Percentiles rank a stretch among this genome's conserved stretches.
Evolutionary conservation across 1,140 invertebrate genomes (phyloP).

Genomic region (Octopus sinensis): DNA sequence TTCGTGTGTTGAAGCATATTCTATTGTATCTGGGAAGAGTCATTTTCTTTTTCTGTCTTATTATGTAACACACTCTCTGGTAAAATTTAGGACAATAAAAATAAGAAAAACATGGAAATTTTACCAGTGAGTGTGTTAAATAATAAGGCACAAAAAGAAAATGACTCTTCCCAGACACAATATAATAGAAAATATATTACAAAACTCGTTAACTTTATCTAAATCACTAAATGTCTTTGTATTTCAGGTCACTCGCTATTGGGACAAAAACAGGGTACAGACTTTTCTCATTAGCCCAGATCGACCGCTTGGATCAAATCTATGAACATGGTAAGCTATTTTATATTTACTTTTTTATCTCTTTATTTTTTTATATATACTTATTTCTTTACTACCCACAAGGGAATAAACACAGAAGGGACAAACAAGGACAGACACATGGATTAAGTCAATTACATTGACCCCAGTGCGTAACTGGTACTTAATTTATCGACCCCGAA

Average conservation of each 20-base stretch:
- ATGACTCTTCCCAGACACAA: neutral
- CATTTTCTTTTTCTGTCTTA: neutral
- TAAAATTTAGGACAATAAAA: neutral
- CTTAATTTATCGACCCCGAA: too few species aligned
- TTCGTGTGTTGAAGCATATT: too few species aligned
- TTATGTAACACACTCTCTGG: too few species aligned
- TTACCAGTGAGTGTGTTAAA: neutral
- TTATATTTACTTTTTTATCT: neutral
- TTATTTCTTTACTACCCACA: too few species aligned
- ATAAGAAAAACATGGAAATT: neutral
- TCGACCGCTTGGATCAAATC: slow-evolving; percentile 84
- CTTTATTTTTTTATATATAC: too few species aligned
- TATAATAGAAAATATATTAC: neutral
- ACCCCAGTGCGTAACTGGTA: too few species aligned
- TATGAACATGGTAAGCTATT: slow-evolving; percentile 72
- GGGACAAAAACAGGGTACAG: slow-evolving; percentile 85
- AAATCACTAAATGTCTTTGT: slow-evolving; percentile 19
- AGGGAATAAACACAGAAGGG: too few species aligned
- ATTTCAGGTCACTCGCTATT: slow-evolving; percentile 81
- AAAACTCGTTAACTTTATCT: neutral
- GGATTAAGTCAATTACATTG: too few species aligned
- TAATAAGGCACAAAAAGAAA: neutral
- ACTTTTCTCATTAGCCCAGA: slow-evolving; percentile 78
- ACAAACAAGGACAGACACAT: too few species aligned
- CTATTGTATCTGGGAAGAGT: neutral